These are phyloP conservation scores for Sebastes oblongus DNA, from an alignment of 2,797 vertebrate species.

Conservation along the genomic window DNA sequence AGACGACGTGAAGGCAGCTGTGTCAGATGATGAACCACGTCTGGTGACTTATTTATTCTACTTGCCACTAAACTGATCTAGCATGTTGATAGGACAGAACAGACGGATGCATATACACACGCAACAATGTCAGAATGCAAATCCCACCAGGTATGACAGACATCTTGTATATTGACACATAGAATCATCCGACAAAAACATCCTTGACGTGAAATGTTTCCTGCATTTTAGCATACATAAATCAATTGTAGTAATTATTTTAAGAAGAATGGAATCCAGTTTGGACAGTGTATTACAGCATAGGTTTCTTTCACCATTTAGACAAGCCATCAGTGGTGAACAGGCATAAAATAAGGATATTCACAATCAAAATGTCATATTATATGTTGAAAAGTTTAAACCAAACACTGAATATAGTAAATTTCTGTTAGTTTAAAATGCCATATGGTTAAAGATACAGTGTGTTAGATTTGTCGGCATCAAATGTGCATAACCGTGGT, in stretches of 20 bases:
- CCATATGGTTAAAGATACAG: neutral
- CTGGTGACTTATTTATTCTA: constrained; percentile 8
- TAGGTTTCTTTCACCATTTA: neutral
- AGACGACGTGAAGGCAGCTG: constrained; percentile 25
- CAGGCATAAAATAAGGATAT: neutral
- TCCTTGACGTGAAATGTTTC: neutral
- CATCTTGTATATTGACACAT: neutral
- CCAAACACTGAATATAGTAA: neutral
- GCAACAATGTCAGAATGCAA: neutral
- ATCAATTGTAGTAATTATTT: neutral
- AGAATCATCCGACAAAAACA: neutral
- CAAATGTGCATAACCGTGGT: no score
- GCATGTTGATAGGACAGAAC: constrained; percentile 2
- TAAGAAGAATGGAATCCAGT: neutral
- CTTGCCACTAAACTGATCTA: neutral
- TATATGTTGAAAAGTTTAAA: neutral
- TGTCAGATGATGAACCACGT: neutral
- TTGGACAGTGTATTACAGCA: neutral
- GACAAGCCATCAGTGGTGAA: neutral
- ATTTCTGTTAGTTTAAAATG: neutral
- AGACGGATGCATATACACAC: neutral
- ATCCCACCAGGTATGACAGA: neutral
- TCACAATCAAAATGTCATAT: neutral
- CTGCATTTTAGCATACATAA: neutral
- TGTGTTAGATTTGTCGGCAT: no score